These are phyloP conservation scores for Trichonephila clavata DNA, from an alignment of 1,140 invertebrate species.

Conservation along the genomic window DNA sequence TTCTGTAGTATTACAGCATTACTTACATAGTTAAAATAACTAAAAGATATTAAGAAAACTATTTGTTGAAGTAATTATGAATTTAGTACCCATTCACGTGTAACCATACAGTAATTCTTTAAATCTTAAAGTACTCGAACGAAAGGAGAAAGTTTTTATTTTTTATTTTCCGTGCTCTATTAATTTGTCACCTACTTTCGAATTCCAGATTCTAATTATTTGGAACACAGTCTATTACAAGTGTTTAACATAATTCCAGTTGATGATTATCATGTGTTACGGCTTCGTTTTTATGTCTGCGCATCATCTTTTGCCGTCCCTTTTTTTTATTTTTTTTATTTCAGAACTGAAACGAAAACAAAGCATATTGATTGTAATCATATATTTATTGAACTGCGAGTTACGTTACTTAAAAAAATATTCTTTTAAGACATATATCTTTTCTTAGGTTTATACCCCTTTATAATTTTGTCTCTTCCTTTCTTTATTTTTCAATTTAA, in stretches of 20 bases:
- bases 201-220: neutral
- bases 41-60: neutral
- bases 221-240: neutral
- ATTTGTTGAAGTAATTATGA: neutral
- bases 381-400: too few relatives aligned
- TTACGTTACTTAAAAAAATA: too few relatives aligned
- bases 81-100: neutral
- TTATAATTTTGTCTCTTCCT: too few relatives aligned
- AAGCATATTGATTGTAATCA: too few relatives aligned
- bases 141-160: neutral
- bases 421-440: too few relatives aligned
- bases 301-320: too few relatives aligned
- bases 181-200: slow-evolving; percentile 20
- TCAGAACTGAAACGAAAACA: too few relatives aligned
- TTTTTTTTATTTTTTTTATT: too few relatives aligned
- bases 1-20: too few relatives aligned
- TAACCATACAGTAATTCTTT: neutral
- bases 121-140: neutral
- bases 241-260: neutral
- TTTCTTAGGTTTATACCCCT: too few relatives aligned
- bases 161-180: slow-evolving; percentile 5
- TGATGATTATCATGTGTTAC: neutral
- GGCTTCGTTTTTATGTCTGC: neutral
- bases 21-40: neutral
- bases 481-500: too few relatives aligned